Conservation (phyloP, 2,113 vertebrate genomes). For the Mirza zaza region DNA sequence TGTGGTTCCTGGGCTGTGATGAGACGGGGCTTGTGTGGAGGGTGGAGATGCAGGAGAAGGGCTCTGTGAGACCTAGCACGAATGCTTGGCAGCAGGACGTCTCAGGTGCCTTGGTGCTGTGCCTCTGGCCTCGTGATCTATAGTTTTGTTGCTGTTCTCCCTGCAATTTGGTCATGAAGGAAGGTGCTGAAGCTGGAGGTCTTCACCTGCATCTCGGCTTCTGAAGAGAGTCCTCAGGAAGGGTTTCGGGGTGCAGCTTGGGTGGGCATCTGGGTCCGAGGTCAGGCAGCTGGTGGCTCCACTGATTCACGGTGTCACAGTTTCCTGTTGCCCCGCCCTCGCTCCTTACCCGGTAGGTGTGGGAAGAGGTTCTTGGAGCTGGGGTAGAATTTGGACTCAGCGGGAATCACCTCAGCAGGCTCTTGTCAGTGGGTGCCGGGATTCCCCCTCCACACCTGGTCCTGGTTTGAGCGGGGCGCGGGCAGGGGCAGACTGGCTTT, state of each 20-base stretch:
- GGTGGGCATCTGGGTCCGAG: neutral
- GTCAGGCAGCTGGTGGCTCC: neutral
- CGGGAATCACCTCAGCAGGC: neutral
- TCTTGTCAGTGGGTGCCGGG: rapidly evolving
- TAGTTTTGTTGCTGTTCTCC: neutral
- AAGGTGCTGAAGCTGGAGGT: no score
- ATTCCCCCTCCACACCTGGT: neutral
- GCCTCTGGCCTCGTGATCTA: neutral
- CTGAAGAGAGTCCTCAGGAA: neutral
- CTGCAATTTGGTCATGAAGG: neutral
- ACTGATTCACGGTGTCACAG: neutral
- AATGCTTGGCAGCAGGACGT: rapidly evolving
- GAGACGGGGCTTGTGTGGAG: neutral
- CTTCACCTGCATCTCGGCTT: neutral
- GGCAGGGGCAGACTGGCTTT: neutral
- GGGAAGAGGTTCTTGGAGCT: neutral
- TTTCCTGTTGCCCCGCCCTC: neutral
- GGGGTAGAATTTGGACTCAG: neutral
- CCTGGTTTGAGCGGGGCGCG: rapidly evolving
- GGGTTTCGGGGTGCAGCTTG: neutral
- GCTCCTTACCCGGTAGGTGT: neutral
- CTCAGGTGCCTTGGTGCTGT: rapidly evolving
- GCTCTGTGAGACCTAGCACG: neutral
- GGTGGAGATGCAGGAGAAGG: rapidly evolving
- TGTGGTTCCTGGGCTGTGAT: rapidly evolving